A percentile compares a stretch with the other conserved stretches of the same genome.
Evolutionary conservation across 2,888 invertebrate species (phyloP).

Genomic region (Andrena bicolor): DNA sequence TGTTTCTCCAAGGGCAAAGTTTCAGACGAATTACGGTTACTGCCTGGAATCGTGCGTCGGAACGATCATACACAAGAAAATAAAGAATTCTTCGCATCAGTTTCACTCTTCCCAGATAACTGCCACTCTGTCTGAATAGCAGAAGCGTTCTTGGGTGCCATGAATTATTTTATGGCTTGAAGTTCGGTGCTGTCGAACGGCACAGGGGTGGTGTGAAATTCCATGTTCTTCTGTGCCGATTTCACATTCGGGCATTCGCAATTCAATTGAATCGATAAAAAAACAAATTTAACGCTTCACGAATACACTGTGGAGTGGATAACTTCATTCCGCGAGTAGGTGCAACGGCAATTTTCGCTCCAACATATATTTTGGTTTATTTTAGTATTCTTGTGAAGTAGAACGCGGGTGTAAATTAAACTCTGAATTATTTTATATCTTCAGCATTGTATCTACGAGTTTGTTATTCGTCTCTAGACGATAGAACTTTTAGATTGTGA

Average conservation of each 20-base stretch:
- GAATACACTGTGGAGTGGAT: background rate
- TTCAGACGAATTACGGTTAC: background rate
- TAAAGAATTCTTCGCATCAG: slow-evolving; percentile 26
- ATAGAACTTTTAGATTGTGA: background rate
- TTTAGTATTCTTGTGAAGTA: background rate
- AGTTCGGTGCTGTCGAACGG: slow-evolving; percentile 23
- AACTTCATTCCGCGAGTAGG: background rate
- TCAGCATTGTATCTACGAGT: background rate
- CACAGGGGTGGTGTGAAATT: background rate
- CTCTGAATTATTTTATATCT: too few relatives aligned
- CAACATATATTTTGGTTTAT: background rate
- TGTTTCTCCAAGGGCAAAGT: background rate
- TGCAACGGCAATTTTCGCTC: background rate
- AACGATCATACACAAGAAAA: background rate
- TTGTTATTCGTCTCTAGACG: background rate
- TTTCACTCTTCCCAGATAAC: slow-evolving; percentile 11
- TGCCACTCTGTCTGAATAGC: slow-evolving; percentile 5
- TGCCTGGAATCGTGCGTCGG: background rate
- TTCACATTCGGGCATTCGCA: background rate
- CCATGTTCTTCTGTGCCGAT: background rate
- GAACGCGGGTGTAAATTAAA: too few relatives aligned
- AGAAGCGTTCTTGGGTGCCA: background rate
- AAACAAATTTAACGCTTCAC: slow-evolving; percentile 12
- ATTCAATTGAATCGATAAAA: slow-evolving; percentile 10
- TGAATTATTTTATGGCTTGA: slow-evolving; percentile 38